Evolutionary conservation across 2,797 vertebrate genomes (phyloP), one percentile per base, ranked within the genome.

Genomic region (Ctenopoma kingsleyae): DNA sequence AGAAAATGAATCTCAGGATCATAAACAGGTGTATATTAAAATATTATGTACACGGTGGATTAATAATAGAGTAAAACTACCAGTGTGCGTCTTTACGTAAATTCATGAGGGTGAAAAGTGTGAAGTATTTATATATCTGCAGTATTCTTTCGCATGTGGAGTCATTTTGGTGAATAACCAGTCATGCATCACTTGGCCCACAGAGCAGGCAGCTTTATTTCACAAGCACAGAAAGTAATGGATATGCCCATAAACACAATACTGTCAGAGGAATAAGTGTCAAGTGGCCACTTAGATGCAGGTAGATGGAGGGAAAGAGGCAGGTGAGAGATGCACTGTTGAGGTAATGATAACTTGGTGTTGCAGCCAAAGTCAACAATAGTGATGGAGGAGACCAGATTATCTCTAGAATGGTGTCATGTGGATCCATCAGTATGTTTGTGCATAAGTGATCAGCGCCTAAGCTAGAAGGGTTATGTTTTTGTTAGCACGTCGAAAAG

Each of bases 281-380:
- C 69, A 70, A 89, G 80, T 81, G 75, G 72, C 74, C 76, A 67
- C 81, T 87, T 74, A 74, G 61, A 61, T 62, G 64, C 60, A 61
- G 74, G 67, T 52, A 57, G 64, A 74, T 16, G 78, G 74, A 38
- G 62, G 64, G 48, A 54, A 52, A 56, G 65, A 78, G 58, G 60
- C 11, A 61, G 58, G 22, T 47, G 36, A 76, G 62, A 62, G 78
- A 55, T 17, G 36, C 69, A 54, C 59, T 12, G 62, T 58, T 55
- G 76, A 40, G 67, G 67, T 82, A 82, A 86, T 84, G 71, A 78
- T 79, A 68, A 64, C 47, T 61, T 35, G 36, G 8, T 35, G 51
- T 48, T 48, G 56, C 50, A 68, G 69, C 49, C 64, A 67, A 56
- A 71, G 78, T 74, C 81, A 82, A 76, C 76, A 76, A 64, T 16